phyloP scores from a whole-genome alignment of 2,113 vertebrate genomes.

The Agelaius tricolor region DNA sequence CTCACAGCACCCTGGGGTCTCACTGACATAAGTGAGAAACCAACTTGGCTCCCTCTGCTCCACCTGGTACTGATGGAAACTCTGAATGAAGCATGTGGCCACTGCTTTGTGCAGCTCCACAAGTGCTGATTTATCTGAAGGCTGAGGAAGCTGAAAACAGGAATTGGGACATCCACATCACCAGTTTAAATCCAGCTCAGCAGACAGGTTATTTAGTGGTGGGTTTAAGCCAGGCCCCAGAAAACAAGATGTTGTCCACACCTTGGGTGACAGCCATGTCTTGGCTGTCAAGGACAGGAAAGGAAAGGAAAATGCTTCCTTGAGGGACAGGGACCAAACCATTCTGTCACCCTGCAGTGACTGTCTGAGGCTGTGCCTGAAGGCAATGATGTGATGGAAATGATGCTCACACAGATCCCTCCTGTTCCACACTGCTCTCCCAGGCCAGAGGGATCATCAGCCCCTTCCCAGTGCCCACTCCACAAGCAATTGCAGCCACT shows the following conservation, averaged over 20 bases:
- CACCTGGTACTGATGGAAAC: background rate
- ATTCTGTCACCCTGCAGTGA: background rate
- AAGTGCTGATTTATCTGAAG: background rate
- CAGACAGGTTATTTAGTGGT: background rate
- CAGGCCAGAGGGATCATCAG: background rate
- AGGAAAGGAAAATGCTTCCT: background rate
- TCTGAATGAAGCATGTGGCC: background rate
- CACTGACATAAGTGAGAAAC: background rate
- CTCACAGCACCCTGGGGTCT: background rate
- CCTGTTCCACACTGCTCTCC: accelerated
- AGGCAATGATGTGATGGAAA: background rate
- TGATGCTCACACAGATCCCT: background rate
- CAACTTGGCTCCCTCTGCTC: background rate
- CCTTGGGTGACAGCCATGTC: background rate
- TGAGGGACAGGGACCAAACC: background rate
- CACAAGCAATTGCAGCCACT: background rate
- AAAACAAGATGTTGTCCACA: background rate
- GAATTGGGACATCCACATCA: background rate
- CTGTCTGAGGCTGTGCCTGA: background rate
- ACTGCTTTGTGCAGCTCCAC: background rate
- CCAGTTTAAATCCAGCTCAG: background rate
- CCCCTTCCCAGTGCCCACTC: background rate
- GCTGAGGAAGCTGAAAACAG: background rate
- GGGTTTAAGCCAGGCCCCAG: background rate
- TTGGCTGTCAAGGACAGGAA: background rate